Conservation (phyloP, 2,797 vertebrate species). For the Sphenodon punctatus region DNA sequence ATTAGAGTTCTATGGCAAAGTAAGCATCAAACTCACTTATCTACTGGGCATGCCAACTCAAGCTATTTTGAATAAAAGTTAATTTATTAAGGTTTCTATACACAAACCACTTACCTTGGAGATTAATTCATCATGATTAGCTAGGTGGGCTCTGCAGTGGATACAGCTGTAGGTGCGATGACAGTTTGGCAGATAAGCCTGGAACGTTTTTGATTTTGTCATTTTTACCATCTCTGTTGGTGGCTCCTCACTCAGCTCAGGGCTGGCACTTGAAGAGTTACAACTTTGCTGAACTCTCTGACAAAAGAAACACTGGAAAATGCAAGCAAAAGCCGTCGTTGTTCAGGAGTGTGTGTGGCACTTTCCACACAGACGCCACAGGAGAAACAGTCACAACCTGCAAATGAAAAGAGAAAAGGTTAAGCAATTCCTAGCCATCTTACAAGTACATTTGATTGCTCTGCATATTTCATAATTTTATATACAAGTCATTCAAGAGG, state of each 20-base stretch:
- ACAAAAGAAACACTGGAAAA: slow-evolving; percentile 96
- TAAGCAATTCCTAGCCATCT: slow-evolving; percentile 15
- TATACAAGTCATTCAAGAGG: too few relatives aligned
- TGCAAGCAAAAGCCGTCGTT: slow-evolving; percentile 96
- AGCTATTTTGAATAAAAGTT: slow-evolving; percentile 22
- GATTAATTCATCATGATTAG: slow-evolving; percentile 98
- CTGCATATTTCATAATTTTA: too few relatives aligned
- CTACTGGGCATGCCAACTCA: slow-evolving; percentile 5
- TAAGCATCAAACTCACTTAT: slow-evolving; percentile 11
- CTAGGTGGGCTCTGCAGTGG: slow-evolving; percentile 98
- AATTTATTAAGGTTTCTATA: neutral
- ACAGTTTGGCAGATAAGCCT: slow-evolving; percentile 95
- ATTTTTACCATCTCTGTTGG: slow-evolving; percentile 97
- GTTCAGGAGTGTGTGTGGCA: slow-evolving; percentile 91
- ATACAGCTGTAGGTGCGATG: slow-evolving; percentile 98
- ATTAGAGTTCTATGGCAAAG: slow-evolving; percentile 19
- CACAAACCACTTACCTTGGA: slow-evolving; percentile 88
- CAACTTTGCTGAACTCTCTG: slow-evolving; percentile 93
- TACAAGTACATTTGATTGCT: neutral
- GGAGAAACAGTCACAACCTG: slow-evolving; percentile 89
- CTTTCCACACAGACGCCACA: slow-evolving; percentile 90
- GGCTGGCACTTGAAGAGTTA: slow-evolving; percentile 88
- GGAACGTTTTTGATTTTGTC: slow-evolving; percentile 98
- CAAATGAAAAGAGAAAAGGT: slow-evolving; percentile 21
- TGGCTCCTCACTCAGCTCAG: slow-evolving; percentile 85